Base-by-base conservation (phyloP, 2,888 invertebrate genomes). In the Drosophila picticornis region DNA sequence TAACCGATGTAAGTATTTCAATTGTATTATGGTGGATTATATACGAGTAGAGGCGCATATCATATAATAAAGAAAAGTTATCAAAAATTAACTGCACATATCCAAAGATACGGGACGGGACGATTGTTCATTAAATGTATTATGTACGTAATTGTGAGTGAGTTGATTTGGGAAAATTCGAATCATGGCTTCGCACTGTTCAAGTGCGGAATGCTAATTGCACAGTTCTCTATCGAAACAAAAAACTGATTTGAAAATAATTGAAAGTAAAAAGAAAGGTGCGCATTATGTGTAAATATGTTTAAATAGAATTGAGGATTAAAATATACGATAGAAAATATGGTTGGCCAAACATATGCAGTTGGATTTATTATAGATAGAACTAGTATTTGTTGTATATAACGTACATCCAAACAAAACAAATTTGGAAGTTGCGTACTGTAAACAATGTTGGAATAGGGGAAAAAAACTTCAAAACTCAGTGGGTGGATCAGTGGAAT, bases 51-150 rank as follows among this genome's bases (percentile, higher is more conserved):
- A 81, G 81, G 81, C 86, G 76, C 78, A 88, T 84, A 79, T 87
- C 87, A 87, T 80, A 76, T 79, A 84, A 88, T 82, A 85, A 88
- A 64, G 79, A 86, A 88, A 80, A 68, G 75, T 83, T 79, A 77
- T 69, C 67, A 85, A 83, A 85, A 82, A 71, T 66, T 69, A 87
- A 83, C 76, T 71, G 83, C 75, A 79, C 79, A 77, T 68, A 75
- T 76, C 71, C 85, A 80, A 77, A 67, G 62, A 70, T 76, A 84
- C 71, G 71, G 84, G 78, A 78, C 78, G 65, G 76, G 61, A 79
- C 69, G 31, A 36, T 70, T 65, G 53, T 70, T 69, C 52, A 29
- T 69, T 72, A 55, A 32, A 61, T 61, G 46, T 56, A 43, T 52
- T 31, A 52, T 38, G 29, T 69, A 57, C 43, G 34, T 56, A 36